A percentile compares a stretch with the other conserved stretches of the same genome.
phyloP scores from a whole-genome alignment of 2,888 invertebrate genomes.

The Patella caerulea region DNA sequence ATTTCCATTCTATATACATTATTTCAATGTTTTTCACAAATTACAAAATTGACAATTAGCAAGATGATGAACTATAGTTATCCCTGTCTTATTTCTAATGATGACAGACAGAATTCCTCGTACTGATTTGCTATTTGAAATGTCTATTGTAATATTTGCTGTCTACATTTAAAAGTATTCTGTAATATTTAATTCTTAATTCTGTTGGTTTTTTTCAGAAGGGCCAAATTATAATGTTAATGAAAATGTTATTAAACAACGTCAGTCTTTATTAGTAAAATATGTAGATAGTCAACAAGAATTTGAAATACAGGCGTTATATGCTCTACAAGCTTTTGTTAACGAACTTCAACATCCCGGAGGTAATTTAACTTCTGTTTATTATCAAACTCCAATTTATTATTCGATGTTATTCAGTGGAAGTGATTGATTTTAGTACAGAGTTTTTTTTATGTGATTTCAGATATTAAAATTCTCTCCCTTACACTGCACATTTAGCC shows the following conservation, averaged over 20 bases:
- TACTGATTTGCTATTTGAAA: slow-evolving; percentile 1
- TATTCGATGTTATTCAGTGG: no score
- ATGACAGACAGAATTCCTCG: slow-evolving; percentile 3
- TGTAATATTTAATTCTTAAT: no score
- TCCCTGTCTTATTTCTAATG: slow-evolving; percentile 5
- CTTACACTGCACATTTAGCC: no score
- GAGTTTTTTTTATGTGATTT: no score
- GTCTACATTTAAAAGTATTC: no score
- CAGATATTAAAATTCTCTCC: no score
- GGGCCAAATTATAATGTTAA: slow-evolving; percentile 68
- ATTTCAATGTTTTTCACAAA: no score
- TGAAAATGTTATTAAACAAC: slow-evolving; percentile 71
- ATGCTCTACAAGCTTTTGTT: slow-evolving; percentile 86
- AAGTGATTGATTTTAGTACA: no score
- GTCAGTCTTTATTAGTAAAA: slow-evolving; percentile 77
- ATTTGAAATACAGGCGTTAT: slow-evolving; percentile 86
- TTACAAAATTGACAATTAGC: no score
- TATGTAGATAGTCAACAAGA: slow-evolving; percentile 81
- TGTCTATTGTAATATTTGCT: no score
- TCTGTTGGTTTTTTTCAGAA: background rate
- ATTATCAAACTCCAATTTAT: no score
- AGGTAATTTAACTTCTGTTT: slow-evolving; percentile 51
- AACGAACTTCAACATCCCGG: slow-evolving; percentile 85
- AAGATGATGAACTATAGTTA: slow-evolving; percentile 8
- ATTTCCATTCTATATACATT: no score